These are phyloP conservation scores for Zootoca vivipara DNA, from an alignment of 2,113 vertebrate species.

Conservation along the genomic window DNA sequence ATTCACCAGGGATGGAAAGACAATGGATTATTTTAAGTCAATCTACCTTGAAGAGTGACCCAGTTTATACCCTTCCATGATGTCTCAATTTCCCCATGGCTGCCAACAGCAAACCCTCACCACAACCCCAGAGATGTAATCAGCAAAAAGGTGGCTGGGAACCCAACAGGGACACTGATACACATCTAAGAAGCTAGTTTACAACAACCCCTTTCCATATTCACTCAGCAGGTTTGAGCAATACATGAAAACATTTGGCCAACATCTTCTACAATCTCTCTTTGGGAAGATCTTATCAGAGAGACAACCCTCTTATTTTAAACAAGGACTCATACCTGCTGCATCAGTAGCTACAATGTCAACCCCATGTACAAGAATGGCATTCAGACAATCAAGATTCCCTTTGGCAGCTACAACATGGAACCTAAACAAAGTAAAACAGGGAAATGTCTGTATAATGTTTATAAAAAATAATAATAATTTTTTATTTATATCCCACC, in stretches of 20 bases:
- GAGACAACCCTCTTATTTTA: accelerated
- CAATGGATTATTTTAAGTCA: background rate
- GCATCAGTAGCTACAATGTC: constrained; percentile 89
- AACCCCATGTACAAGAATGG: constrained; percentile 87
- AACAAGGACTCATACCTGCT: constrained; percentile 78
- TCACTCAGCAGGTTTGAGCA: too few relatives aligned
- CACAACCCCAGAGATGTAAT: background rate
- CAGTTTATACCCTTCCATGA: too few relatives aligned
- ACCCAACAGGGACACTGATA: background rate
- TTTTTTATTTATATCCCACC: too few relatives aligned
- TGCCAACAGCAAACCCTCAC: background rate
- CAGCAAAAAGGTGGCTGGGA: accelerated
- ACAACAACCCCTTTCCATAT: background rate
- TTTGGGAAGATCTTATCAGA: background rate
- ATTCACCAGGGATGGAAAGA: background rate
- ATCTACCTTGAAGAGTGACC: background rate
- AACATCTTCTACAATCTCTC: background rate
- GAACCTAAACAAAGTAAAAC: constrained; percentile 78
- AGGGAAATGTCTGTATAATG: background rate
- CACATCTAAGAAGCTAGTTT: background rate
- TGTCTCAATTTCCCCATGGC: background rate
- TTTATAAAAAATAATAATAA: too few relatives aligned
- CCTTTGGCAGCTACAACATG: constrained; percentile 93
- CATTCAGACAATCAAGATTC: constrained; percentile 91
- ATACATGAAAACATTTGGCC: too few relatives aligned